phyloP scores from a whole-genome alignment of 2,113 vertebrate species.

The Colaptes auratus region DNA sequence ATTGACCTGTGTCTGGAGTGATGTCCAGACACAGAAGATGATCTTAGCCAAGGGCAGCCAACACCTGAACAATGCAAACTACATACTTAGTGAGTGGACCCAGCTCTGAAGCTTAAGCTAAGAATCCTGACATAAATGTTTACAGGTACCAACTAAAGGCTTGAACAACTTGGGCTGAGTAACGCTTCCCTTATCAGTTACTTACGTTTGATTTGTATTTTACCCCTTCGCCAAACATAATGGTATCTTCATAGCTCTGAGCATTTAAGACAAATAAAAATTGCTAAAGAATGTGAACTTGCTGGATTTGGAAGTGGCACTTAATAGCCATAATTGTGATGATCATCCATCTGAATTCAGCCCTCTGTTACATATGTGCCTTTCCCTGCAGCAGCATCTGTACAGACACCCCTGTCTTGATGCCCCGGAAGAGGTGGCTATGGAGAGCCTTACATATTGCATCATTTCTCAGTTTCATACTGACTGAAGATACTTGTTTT shows the following conservation, averaged over 20 bases:
- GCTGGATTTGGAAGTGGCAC: neutral
- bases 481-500: neutral
- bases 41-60: neutral
- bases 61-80: neutral
- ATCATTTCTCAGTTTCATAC: neutral
- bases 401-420: neutral
- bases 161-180: neutral
- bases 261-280: neutral
- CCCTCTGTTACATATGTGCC: accelerated
- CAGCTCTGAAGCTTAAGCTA: too few relatives aligned
- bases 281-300: neutral
- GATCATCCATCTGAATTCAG: neutral
- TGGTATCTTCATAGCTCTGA: neutral
- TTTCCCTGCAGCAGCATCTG: neutral
- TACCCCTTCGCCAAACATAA: neutral
- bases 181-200: neutral
- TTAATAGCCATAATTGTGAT: neutral
- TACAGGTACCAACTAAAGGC: neutral
- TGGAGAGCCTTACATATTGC: neutral
- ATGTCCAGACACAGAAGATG: accelerated
- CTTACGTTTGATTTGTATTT: neutral
- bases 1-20: neutral
- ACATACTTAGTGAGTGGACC: accelerated
- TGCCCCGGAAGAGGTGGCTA: neutral
- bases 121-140: neutral